These are phyloP conservation scores for Zaprionus davidi DNA, from an alignment of 1,140 invertebrate genomes.

Conservation along the genomic window DNA sequence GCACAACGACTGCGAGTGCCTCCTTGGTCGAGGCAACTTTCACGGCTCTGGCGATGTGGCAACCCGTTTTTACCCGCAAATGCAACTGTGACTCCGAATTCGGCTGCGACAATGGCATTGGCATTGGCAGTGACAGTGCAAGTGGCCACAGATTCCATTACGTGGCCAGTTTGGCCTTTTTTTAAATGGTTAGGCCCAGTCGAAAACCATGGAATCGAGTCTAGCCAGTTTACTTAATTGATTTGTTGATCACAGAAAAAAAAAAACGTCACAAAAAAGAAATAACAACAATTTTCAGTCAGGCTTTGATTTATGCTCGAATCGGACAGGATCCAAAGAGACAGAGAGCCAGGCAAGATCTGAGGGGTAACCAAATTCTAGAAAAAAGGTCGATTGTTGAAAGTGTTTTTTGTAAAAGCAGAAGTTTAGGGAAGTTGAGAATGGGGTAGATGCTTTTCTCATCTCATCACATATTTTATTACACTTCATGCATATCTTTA, in stretches of 20 bases:
- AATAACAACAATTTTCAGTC: constrained; percentile 28
- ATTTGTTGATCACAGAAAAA: constrained; percentile 22
- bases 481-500: neutral
- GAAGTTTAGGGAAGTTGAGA: too few species aligned
- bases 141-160: constrained; percentile 20
- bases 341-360: neutral
- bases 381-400: too few species aligned
- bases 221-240: constrained; percentile 34
- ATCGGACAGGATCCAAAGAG: neutral
- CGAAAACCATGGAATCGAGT: constrained; percentile 29
- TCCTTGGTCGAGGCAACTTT: constrained; percentile 30
- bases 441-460: too few species aligned
- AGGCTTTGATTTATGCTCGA: constrained; percentile 21
- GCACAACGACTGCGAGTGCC: neutral
- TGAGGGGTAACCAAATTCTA: neutral
- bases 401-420: too few species aligned
- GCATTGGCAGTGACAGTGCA: constrained; percentile 8
- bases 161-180: constrained; percentile 10
- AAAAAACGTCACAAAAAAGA: constrained; percentile 18
- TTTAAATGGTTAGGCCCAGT: constrained; percentile 20
- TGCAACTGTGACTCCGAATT: constrained; percentile 5
- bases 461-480: neutral
- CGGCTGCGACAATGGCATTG: neutral
- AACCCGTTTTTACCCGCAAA: constrained; percentile 24
- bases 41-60: constrained; percentile 21